Base-by-base conservation (phyloP, 2,888 invertebrate species). In the Xanthia icteritia region DNA sequence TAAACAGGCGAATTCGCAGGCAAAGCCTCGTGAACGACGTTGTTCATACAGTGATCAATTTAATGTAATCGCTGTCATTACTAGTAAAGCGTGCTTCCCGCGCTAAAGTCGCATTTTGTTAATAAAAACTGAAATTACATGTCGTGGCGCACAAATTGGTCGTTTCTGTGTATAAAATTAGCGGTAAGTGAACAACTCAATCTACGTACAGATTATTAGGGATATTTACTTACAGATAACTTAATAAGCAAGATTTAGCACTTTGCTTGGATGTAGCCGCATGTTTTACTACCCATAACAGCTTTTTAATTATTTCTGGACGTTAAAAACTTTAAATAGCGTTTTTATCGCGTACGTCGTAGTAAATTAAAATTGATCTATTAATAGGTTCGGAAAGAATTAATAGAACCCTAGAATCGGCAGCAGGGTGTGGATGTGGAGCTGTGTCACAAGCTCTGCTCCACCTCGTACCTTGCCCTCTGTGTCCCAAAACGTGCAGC, bases 241-340 rank as follows among this genome's bases (percentile, higher is more conserved):
- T 93, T 92, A 93, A 93, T 93, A 92, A 91, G 90, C 89, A 84
- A 89, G 87, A 92, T 91, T 93, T 93, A 91, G 90, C 91, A 89
- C 91, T 91, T 90, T 82, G 77, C 86, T 89, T 90, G 84, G 83
- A 87, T 77, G 84, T 76, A 82, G 86, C 72, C 85, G 84, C 76
- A 84, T 82, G 81, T 88, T 94, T 94, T 93, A 94, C 88, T 91
- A 91, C 83, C 91, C 84, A 90, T 93, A 91, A 93, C 86, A 79
- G 83, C 83, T 78, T 88, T 91, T 91, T 92, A 92, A 92, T 92
- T 86, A 90, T 91, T 88, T 89, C 88, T 90, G 86, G 80, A 84
- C 85, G 89, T 89, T 90, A 74, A 67, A 84, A 89, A 87, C 76
- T 89, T 90, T 66, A 69, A 89, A 88, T 87, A 77, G 72, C 71